Conservation (phyloP, 1,140 invertebrate genomes). For the Phymorhynchus buccinoides region DNA sequence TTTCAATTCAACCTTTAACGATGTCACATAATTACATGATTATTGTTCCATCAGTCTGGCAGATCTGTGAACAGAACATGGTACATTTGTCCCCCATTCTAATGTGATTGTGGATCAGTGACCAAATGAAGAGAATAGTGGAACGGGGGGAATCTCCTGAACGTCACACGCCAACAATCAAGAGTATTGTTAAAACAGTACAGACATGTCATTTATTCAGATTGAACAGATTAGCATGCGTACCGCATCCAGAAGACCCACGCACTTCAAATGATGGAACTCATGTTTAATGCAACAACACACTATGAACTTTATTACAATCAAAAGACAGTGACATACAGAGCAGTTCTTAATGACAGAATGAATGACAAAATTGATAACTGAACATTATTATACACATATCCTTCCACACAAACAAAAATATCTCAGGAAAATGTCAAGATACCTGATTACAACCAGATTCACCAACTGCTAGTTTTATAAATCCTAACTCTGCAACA, state of each 20-base stretch:
- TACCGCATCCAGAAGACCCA: neutral
- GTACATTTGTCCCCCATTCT: neutral
- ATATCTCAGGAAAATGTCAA: no score
- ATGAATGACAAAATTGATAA: no score
- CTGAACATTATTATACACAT: no score
- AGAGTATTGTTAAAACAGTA: neutral
- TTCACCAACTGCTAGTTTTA: no score
- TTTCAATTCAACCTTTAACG: neutral
- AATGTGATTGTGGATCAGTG: neutral
- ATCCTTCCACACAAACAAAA: no score
- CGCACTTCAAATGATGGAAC: neutral
- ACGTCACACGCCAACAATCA: neutral
- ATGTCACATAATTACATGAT: neutral
- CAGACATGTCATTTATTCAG: neutral
- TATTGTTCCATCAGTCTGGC: neutral
- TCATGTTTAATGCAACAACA: neutral
- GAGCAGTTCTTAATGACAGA: no score
- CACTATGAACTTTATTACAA: neutral
- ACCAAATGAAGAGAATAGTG: neutral
- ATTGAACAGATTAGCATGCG: neutral
- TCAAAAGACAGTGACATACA: no score
- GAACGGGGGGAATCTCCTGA: neutral
- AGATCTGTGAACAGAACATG: slow-evolving; percentile 5
- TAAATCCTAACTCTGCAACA: no score
- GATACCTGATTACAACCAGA: no score